Evolutionary conservation across 2,113 vertebrate species (phyloP).

Genomic region (Heterotis niloticus): DNA sequence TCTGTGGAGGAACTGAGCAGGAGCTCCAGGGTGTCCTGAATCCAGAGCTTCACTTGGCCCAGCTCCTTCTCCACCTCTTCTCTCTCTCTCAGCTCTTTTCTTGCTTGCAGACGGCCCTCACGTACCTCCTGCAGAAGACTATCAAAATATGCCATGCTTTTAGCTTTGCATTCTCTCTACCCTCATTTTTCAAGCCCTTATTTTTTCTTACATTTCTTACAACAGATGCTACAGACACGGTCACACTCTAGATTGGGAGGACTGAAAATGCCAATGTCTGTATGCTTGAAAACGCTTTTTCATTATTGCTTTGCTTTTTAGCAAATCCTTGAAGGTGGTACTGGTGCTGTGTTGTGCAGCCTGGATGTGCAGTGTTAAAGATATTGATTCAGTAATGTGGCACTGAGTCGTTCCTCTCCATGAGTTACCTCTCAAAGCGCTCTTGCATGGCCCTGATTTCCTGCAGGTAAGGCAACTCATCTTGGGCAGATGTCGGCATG

Average conservation of each 20-base stretch:
- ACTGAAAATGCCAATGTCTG: too few species aligned
- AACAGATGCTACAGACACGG: too few species aligned
- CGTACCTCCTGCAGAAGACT: conserved; percentile 85
- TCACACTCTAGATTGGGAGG: too few species aligned
- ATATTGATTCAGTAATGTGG: background rate
- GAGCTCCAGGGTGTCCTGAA: conserved; percentile 83
- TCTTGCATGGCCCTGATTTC: conserved; percentile 82
- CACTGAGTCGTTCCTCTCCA: background rate
- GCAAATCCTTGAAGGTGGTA: too few species aligned
- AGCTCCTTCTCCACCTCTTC: conserved; percentile 82
- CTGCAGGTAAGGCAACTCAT: conserved; percentile 74
- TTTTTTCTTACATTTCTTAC: too few species aligned
- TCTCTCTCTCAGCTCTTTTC: conserved; percentile 82
- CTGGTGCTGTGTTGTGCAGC: background rate
- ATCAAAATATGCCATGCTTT: conserved; percentile 30
- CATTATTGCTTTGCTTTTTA: background rate
- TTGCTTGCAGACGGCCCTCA: conserved; percentile 65
- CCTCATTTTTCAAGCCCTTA: background rate
- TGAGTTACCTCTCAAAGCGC: conserved; percentile 76
- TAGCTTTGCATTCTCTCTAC: background rate
- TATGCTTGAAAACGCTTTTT: background rate
- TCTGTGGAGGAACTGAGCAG: conserved; percentile 83
- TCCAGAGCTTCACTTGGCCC: conserved; percentile 82
- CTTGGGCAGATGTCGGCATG: conserved; percentile 60
- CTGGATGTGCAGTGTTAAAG: background rate